Evolutionary conservation across 2,888 invertebrate genomes (phyloP), one percentile per base, ranked within the genome.

Genomic region (Lasius platythorax): DNA sequence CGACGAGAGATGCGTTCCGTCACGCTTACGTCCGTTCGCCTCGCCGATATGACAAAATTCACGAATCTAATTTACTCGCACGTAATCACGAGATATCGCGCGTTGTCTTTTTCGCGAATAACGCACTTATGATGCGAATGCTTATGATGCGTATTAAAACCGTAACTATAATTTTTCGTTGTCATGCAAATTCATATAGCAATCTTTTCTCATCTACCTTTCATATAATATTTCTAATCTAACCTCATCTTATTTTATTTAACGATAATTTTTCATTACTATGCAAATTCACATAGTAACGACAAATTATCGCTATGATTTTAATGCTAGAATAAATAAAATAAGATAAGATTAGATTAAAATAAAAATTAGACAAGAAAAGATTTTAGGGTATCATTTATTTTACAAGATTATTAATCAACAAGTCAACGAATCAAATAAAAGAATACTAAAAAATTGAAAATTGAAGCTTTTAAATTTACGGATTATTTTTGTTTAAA

Each of bases 1-100:
- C 90, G 67, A 83, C 58, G 53, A 63, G 73, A 74, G 79, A 81
- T 73, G 82, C 63, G 75, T 64, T 75, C 37, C 56, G 64, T 76
- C 83, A 78, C 82, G 72, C 56, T 73, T 63, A 68, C 43, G 70
- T 70, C 78, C 30, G n/a, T 33, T 68, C 30, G 30, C 40, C 56
- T n/a, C 58, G 28, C 73, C 46, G 18, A 79, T 73, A 63, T 72
- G 79, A 81, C 79, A 15, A 81, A 68, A 81, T 81, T 63, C 37
- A 61, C 61, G 46, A 37, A 81, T 81, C 79, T 81, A 81, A 81
- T 81, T 73, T 63, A 37, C 6, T 8, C 18, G 37, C 72, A 61
- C 28, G 46, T 79, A 79, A 79, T 79, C 61, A 79, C 43, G 33
- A 72, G 61, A 79, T 72, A 72, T 61, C 43, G 46, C 56, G 43